phyloP scores from a whole-genome alignment of 2,797 vertebrate species.

The Eutrigla gurnardus region DNA sequence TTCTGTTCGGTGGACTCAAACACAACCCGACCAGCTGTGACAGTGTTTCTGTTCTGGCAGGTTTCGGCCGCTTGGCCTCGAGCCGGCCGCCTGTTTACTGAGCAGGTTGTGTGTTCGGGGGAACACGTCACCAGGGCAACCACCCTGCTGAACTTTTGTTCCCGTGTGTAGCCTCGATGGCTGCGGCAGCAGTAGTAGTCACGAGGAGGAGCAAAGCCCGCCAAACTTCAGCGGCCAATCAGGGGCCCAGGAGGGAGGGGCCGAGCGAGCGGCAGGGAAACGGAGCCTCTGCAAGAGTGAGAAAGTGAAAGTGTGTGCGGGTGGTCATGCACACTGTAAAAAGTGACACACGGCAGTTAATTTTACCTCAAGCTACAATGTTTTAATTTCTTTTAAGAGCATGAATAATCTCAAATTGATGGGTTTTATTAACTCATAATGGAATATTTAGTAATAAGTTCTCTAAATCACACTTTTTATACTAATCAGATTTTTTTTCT shows the following conservation, averaged over 20 bases:
- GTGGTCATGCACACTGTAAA: constrained; percentile 49
- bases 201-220: constrained; percentile 62
- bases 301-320: constrained; percentile 14
- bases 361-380: neutral
- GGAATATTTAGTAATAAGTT: too few species aligned
- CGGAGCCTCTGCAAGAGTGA: neutral
- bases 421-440: too few species aligned
- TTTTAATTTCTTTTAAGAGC: neutral
- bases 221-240: constrained; percentile 67
- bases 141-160: constrained; percentile 69
- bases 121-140: constrained; percentile 41
- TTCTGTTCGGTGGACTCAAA: neutral
- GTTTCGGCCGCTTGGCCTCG: constrained; percentile 10
- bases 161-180: constrained; percentile 16
- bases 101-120: constrained; percentile 42
- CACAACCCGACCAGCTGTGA: constrained; percentile 14
- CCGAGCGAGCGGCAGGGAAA: neutral
- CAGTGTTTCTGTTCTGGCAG: constrained; percentile 3
- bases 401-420: neutral
- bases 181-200: constrained; percentile 27
- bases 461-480: too few species aligned
- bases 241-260: constrained; percentile 24
- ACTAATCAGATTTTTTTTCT: neutral
- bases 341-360: constrained; percentile 5
- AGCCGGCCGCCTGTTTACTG: constrained; percentile 23